Conservation (phyloP, 2,888 invertebrate species). For the Galerucella pusilla region DNA sequence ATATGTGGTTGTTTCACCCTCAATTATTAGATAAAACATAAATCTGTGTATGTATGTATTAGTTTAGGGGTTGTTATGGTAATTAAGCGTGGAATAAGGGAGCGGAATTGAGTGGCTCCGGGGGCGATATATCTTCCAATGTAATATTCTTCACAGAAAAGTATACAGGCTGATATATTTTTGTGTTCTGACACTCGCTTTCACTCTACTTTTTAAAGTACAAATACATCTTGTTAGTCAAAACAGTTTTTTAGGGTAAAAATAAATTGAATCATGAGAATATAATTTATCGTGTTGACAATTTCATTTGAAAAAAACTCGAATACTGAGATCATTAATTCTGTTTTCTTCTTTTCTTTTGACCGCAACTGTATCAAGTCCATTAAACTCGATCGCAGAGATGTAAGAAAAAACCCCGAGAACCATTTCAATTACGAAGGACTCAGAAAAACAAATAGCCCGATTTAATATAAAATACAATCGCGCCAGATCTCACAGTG, state of each 20-base stretch:
- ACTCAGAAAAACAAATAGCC: slow-evolving; percentile 55
- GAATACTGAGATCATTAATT: background rate
- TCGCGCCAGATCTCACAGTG: slow-evolving; percentile 51
- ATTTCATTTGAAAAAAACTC: slow-evolving; percentile 6
- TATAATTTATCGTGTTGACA: background rate
- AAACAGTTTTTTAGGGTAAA: background rate
- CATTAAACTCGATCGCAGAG: slow-evolving; percentile 27
- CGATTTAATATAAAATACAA: slow-evolving; percentile 55
- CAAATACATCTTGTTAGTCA: background rate
- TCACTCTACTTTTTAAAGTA: no score
- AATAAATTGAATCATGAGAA: background rate
- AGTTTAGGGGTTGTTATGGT: slow-evolving; percentile 57
- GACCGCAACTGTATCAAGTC: slow-evolving; percentile 26
- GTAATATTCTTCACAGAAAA: no score
- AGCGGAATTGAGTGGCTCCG: background rate
- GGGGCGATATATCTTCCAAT: background rate
- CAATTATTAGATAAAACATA: slow-evolving; percentile 57
- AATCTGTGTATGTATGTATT: slow-evolving; percentile 55
- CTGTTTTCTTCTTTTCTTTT: slow-evolving; percentile 18
- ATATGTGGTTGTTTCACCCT: slow-evolving; percentile 46
- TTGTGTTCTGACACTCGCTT: no score
- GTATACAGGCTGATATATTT: no score
- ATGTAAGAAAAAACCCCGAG: slow-evolving; percentile 29
- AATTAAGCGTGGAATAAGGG: slow-evolving; percentile 51
- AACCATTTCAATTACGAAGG: slow-evolving; percentile 51